Evolutionary conservation across 1,140 invertebrate genomes (phyloP).

Genomic region (Lanistes nyassanus): DNA sequence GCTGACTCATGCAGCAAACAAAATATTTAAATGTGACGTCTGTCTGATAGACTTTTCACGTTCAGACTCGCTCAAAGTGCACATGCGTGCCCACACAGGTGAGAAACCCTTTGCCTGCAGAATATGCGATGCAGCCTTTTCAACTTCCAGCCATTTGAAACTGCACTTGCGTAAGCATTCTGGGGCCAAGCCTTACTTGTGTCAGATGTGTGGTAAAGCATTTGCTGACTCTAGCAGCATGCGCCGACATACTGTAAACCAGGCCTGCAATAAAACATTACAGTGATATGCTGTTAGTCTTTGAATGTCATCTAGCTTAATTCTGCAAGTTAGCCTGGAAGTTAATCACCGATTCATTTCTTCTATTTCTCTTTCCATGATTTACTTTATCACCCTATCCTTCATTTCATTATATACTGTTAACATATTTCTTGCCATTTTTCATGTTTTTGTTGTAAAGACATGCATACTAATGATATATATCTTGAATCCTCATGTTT

Average conservation of each 20-base stretch:
- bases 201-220: constrained; percentile 20
- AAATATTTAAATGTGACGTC: background rate
- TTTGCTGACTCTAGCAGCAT: constrained; percentile 21
- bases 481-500: no score
- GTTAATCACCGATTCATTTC: no score
- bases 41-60: no score
- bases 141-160: constrained; percentile 8
- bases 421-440: no score
- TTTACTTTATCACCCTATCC: no score
- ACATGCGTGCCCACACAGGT: constrained; percentile 22
- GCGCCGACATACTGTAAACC: constrained; percentile 8
- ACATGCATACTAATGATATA: no score
- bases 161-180: constrained; percentile 16
- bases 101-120: constrained; percentile 23
- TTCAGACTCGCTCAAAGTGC: background rate
- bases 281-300: constrained; percentile 7
- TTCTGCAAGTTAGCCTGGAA: no score
- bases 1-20: constrained; percentile 1
- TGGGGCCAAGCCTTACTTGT: constrained; percentile 20
- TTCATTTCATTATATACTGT: no score
- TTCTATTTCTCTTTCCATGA: no score
- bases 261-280: constrained; percentile 16
- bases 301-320: no score
- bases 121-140: constrained; percentile 13
- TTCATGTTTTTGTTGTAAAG: no score